Base-by-base conservation (phyloP, 2,797 vertebrate genomes). In the Tympanoctomys barrerae region DNA sequence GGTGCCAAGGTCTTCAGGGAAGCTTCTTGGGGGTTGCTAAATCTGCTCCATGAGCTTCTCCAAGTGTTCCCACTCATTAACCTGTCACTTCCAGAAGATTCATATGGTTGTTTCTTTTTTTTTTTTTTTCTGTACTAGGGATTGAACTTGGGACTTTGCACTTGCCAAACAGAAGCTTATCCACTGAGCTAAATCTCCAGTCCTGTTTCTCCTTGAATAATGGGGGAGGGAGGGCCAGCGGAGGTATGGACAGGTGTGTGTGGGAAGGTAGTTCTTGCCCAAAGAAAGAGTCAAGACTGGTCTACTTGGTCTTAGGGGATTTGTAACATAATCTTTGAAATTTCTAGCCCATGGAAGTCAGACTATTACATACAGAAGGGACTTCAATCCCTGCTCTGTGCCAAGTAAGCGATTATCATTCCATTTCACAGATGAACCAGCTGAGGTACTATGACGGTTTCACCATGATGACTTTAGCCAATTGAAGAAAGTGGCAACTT, bases 401-500 rank as follows among this genome's bases (percentile, higher is more conserved):
- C 3, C 26, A 21, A 84, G 2, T 18, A 26, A 33, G 2, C 42
- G 7, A 49, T 28, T 18, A 19, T 70, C 28, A 5, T 16, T 54
- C 68, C 54, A 78, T 91, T 94, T 81, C 59, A 94, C 4, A 82
- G 62, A 78, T 68, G 81, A 95, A 39, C 21, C 49, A 39, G 33
- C 52, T 33, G 26, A 79, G 22, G 42, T 1, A 9, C 33, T 31
- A 12, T 33, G 36, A 54, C 80, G 52, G 61, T 31, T 22, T 66
- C 94, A 96, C 16, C 57, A 83, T 42, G 46, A 92, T 87, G 90
- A 87, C 33, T 95, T 59, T 90, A 92, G 82, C 81, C 92, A 97
- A 90, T 36, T 61, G 94, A 97, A 84, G 94, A 80, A 94, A 97
- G 94, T 5, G 5, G 86, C 89, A 95, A 90, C 28, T 71, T 49